Conservation (phyloP, 2,113 vertebrate species). For the Otocyon megalotis region DNA sequence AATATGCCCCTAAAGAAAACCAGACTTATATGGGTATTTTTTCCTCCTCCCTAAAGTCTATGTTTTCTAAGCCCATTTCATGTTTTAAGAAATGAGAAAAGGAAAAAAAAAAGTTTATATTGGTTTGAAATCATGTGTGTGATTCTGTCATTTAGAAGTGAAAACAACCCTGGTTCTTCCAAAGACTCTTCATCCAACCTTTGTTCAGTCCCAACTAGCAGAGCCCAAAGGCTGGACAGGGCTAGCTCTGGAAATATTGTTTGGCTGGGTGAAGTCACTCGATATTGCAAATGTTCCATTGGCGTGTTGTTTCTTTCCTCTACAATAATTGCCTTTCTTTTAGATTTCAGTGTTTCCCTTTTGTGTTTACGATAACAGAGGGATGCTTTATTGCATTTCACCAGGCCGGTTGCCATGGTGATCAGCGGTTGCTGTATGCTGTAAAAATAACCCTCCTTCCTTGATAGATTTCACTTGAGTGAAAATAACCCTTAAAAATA, state of each 20-base stretch:
- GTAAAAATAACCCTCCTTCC: conserved; percentile 92
- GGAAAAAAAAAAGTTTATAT: conserved; percentile 48
- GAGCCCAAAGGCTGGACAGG: neutral
- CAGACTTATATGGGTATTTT: neutral
- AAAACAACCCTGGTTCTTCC: neutral
- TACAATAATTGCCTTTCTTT: conserved; percentile 85
- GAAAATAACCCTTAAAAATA: conserved; percentile 93
- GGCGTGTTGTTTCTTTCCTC: conserved; percentile 52
- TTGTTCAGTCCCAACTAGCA: neutral
- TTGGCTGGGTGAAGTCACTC: neutral
- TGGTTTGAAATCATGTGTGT: neutral
- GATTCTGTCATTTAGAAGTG: neutral
- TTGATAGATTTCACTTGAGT: conserved; percentile 93
- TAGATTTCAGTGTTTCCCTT: conserved; percentile 88
- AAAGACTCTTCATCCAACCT: neutral
- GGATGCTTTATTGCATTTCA: conserved; percentile 92
- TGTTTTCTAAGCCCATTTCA: conserved; percentile 72
- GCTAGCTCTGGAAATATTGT: neutral
- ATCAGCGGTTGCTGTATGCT: conserved; percentile 88
- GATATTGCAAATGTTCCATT: conserved; percentile 17
- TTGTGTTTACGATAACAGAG: conserved; percentile 91
- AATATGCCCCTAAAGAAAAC: conserved; percentile 66
- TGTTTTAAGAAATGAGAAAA: conserved; percentile 70
- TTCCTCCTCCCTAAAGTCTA: neutral
- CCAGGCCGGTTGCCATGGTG: conserved; percentile 90